Conservation (phyloP, 2,888 invertebrate species). For the Eubasilissa splendida region DNA sequence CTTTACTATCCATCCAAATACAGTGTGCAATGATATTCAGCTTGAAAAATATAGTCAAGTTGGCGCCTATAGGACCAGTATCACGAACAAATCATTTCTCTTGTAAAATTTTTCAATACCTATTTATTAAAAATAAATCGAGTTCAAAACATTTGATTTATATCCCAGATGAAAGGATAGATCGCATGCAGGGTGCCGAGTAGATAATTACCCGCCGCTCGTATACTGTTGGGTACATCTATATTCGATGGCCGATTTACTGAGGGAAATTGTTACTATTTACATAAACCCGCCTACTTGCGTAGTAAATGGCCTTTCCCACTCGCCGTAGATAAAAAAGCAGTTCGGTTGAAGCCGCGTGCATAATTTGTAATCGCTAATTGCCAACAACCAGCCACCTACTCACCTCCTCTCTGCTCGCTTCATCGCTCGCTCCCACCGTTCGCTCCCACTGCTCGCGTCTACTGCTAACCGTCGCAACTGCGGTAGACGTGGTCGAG, state of each 20-base stretch:
- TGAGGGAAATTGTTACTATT: constrained; percentile 3
- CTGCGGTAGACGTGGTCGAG: neutral
- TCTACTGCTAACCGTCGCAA: too few species aligned
- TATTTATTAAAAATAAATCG: too few species aligned
- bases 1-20: too few species aligned
- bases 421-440: neutral
- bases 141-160: too few species aligned
- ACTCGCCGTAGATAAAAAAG: constrained; percentile 30
- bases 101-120: too few species aligned
- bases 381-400: constrained; percentile 35
- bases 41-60: too few species aligned
- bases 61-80: too few species aligned
- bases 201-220: neutral
- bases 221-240: neutral
- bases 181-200: too few species aligned
- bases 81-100: too few species aligned
- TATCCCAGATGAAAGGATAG: too few species aligned
- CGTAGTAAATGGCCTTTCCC: constrained; percentile 21
- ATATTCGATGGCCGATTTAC: neutral
- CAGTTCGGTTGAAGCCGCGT: constrained; percentile 32
- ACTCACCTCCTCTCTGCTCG: neutral
- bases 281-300: constrained; percentile 8
- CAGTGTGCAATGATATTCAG: too few species aligned
- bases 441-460: neutral
- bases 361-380: constrained; percentile 47